Evolutionary conservation across 2,113 vertebrate genomes (phyloP).

Genomic region (Rhabdomys dilectus): DNA sequence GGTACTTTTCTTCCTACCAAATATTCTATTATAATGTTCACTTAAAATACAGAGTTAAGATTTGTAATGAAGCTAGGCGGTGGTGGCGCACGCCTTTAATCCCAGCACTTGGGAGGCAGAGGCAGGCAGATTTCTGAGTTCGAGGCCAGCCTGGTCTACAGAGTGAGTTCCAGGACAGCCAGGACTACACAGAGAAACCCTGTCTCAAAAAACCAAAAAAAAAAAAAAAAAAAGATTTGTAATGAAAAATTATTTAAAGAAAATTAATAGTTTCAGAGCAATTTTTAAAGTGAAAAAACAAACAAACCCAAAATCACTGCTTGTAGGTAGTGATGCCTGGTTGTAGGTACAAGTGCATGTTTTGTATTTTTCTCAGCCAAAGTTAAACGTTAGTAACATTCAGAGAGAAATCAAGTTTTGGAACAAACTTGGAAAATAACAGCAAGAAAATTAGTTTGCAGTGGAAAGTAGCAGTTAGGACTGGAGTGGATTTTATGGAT

Average conservation of each 20-base stretch:
- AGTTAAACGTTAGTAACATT: slow-evolving; percentile 42
- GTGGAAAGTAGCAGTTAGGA: slow-evolving; percentile 67
- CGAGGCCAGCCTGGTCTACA: too few species aligned
- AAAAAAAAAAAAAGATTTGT: too few species aligned
- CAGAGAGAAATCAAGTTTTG: slow-evolving; percentile 62
- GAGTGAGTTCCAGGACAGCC: too few species aligned
- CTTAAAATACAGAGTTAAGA: slow-evolving; percentile 50
- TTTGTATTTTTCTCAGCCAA: slow-evolving; percentile 37
- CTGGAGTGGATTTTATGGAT: slow-evolving; percentile 74
- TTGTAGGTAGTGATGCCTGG: slow-evolving; percentile 47
- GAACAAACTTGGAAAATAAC: slow-evolving; percentile 64
- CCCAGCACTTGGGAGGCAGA: too few species aligned
- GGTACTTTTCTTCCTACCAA: slow-evolving; percentile 47
- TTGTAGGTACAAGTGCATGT: slow-evolving; percentile 37
- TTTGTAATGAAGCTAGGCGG: slow-evolving; percentile 16
- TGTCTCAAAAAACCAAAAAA: too few species aligned
- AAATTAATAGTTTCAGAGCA: slow-evolving; percentile 45
- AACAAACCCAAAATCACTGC: background rate
- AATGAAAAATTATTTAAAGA: slow-evolving; percentile 52
- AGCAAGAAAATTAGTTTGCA: slow-evolving; percentile 71
- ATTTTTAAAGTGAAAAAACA: slow-evolving; percentile 45
- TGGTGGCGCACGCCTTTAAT: too few species aligned
- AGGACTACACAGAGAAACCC: too few species aligned
- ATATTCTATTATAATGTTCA: slow-evolving; percentile 12
- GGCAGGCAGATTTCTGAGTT: too few species aligned